Percentiles rank a stretch among this genome's conserved stretches.
These are phyloP conservation scores for Rhodinocichla rosea DNA, from an alignment of 2,113 vertebrate species.

Conservation along the genomic window DNA sequence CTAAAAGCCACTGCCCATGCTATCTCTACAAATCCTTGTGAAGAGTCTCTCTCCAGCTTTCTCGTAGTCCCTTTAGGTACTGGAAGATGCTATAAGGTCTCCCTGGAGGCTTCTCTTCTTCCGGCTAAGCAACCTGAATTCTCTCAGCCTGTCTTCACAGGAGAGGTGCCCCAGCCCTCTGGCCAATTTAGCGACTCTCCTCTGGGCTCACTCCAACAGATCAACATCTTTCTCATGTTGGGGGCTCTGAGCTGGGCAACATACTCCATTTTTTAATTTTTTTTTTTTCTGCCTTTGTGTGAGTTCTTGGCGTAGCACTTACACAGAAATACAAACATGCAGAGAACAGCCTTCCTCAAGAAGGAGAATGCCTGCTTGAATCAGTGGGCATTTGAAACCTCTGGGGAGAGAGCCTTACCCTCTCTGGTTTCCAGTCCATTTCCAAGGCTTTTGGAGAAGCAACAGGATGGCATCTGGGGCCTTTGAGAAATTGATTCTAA, in stretches of 20 bases:
- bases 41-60: not conserved
- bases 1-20: not conserved
- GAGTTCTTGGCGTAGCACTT: not conserved
- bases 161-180: not conserved
- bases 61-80: not conserved
- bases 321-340: not conserved
- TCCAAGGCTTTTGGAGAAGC: constrained; percentile 13
- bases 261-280: not conserved
- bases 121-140: not conserved
- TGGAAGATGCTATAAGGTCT: not conserved
- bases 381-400: not conserved
- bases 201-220: not conserved
- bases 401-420: not conserved
- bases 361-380: not conserved
- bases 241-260: not conserved
- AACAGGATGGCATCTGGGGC: not conserved
- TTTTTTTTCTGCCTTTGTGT: not conserved
- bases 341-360: not conserved
- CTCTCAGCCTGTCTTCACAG: not conserved
- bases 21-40: not conserved
- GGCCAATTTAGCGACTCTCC: not conserved
- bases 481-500: constrained; percentile 62
- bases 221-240: fast-evolving
- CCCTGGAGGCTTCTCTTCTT: not conserved
- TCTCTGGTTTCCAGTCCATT: constrained; percentile 25